Conservation (phyloP, 2,888 invertebrate genomes). For the Gari tellinella region DNA sequence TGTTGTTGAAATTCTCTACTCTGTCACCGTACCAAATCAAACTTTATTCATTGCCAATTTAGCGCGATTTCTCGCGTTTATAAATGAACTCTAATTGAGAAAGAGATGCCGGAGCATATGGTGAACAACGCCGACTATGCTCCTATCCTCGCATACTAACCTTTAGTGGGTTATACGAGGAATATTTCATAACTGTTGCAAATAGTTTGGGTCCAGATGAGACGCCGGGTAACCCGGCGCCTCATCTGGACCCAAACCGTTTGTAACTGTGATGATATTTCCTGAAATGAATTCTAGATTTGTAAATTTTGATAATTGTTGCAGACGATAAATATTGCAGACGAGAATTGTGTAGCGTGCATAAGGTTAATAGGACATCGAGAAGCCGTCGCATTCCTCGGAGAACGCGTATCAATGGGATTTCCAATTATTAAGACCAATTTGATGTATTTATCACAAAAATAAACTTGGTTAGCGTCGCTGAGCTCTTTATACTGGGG, state of each 20-base stretch:
- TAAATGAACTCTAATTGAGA: conserved; percentile 54
- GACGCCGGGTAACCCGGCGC: no score
- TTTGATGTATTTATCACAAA: conserved; percentile 24
- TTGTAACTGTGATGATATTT: no score
- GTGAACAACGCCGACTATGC: conserved; percentile 23
- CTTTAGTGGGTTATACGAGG: no score
- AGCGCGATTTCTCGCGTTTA: conserved; percentile 29
- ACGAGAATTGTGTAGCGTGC: no score
- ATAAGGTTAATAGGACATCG: conserved; percentile 37
- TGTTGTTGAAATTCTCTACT: neutral
- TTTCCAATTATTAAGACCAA: conserved; percentile 55
- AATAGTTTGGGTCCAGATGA: no score
- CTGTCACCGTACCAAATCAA: conserved; percentile 26
- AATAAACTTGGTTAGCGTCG: conserved; percentile 25
- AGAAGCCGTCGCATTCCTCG: conserved; percentile 20
- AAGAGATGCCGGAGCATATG: conserved; percentile 53
- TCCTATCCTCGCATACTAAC: no score
- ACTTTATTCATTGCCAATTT: conserved; percentile 37
- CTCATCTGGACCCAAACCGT: no score
- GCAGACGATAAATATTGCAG: no score
- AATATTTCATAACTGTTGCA: no score
- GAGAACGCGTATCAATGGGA: conserved; percentile 51
- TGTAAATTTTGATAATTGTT: no score
- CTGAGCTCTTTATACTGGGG: conserved; percentile 3
- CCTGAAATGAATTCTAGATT: no score